These are phyloP conservation scores for Napeogenes inachia DNA, from an alignment of 2,888 invertebrate species.

Conservation along the genomic window DNA sequence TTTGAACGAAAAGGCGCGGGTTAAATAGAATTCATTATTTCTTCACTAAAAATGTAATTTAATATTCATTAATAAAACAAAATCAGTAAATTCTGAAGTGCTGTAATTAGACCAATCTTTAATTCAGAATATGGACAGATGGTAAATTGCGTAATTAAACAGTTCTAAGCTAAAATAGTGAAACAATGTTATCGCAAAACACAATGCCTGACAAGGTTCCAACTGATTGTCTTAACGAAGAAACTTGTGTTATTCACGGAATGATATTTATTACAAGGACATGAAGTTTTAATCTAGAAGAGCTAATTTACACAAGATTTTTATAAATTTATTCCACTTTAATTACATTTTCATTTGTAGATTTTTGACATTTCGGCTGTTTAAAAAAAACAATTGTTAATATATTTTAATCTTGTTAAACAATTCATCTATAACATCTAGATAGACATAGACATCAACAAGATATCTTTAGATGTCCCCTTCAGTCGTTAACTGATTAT, in stretches of 20 bases:
- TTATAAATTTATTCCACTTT: too few relatives aligned
- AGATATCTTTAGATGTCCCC: constrained; percentile 17
- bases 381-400: too few relatives aligned
- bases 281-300: constrained; percentile 2
- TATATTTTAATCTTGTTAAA: too few relatives aligned
- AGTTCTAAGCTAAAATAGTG: constrained; percentile 10
- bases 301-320: background rate
- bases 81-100: background rate
- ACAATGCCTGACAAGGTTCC: constrained; percentile 26
- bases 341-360: too few relatives aligned
- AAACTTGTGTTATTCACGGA: constrained; percentile 10
- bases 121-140: constrained; percentile 10
- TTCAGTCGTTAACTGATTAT: constrained; percentile 27
- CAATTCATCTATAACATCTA: too few relatives aligned
- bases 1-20: too few relatives aligned
- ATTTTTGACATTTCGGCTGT: too few relatives aligned
- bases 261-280: constrained; percentile 18
- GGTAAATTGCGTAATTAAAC: constrained; percentile 19
- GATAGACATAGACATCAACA: too few relatives aligned
- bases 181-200: constrained; percentile 27
- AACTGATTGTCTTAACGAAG: constrained; percentile 15
- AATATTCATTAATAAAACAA: background rate
- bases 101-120: constrained; percentile 8
- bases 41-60: too few relatives aligned
- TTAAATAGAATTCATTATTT: too few relatives aligned